phyloP scores from a whole-genome alignment of 1,140 invertebrate species.

The Scaptomyza hsui region DNA sequence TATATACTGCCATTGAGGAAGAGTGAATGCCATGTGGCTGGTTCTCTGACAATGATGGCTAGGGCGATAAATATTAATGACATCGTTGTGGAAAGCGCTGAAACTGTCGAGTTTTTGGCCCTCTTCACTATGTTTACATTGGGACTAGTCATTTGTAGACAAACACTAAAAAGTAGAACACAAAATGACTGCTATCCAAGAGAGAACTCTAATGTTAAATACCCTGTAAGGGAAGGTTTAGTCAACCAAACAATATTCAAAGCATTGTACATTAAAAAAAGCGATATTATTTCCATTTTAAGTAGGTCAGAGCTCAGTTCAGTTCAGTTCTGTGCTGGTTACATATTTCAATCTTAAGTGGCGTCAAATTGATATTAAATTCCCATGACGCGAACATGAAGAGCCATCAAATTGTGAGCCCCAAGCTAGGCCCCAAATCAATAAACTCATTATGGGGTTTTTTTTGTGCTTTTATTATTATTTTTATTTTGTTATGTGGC shows the following conservation, averaged over 20 bases:
- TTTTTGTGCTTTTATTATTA: slow-evolving; percentile 25
- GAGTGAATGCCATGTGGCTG: slow-evolving; percentile 34
- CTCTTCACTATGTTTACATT: slow-evolving; percentile 47
- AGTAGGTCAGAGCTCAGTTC: neutral
- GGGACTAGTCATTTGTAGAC: slow-evolving; percentile 21
- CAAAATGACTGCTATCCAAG: too few relatives aligned
- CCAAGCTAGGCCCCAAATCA: slow-evolving; percentile 37
- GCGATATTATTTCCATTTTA: neutral
- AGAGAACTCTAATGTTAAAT: neutral
- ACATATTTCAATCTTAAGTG: slow-evolving; percentile 46
- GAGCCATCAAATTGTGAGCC: slow-evolving; percentile 33
- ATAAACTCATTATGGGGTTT: slow-evolving; percentile 57
- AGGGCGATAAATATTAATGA: slow-evolving; percentile 54
- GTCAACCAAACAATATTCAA: too few relatives aligned
- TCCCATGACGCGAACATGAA: slow-evolving; percentile 47
- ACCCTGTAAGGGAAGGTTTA: neutral
- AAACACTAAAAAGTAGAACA: neutral
- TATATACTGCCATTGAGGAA: slow-evolving; percentile 13
- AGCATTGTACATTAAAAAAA: too few relatives aligned
- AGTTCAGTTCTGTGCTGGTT: slow-evolving; percentile 5
- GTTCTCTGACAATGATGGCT: slow-evolving; percentile 39
- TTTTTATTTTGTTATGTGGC: slow-evolving; percentile 35
- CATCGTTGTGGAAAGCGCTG: slow-evolving; percentile 15
- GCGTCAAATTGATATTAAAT: slow-evolving; percentile 68
- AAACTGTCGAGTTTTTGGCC: neutral